Evolutionary conservation across 1,140 invertebrate species (phyloP).

Genomic region (Drosophila rufa): DNA sequence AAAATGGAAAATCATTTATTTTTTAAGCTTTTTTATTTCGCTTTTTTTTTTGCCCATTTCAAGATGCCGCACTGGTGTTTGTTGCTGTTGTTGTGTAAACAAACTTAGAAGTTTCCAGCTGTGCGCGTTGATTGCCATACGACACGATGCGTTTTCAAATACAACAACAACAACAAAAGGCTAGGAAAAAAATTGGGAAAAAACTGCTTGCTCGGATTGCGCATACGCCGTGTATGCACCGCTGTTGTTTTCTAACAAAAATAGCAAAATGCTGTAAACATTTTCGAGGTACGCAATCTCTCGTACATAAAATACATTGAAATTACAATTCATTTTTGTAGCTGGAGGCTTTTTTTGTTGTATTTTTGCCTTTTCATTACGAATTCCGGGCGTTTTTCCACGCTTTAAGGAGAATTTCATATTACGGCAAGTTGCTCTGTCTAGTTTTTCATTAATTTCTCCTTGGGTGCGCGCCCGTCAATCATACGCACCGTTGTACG

Average conservation of each 20-base stretch:
- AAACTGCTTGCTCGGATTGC: slow-evolving; percentile 43
- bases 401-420: slow-evolving; percentile 66
- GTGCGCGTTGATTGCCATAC: slow-evolving; percentile 75
- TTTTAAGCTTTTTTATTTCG: slow-evolving; percentile 1
- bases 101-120: slow-evolving; percentile 78
- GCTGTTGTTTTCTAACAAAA: slow-evolving; percentile 51
- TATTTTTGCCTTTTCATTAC: slow-evolving; percentile 62
- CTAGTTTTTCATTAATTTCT: slow-evolving; percentile 51
- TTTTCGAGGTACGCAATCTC: slow-evolving; percentile 48
- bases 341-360: slow-evolving; percentile 5
- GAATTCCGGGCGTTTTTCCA: slow-evolving; percentile 65
- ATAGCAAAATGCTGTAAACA: slow-evolving; percentile 71
- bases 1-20: slow-evolving; percentile 44
- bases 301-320: slow-evolving; percentile 54
- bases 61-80: slow-evolving; percentile 38
- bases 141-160: slow-evolving; percentile 81
- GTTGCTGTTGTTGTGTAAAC: slow-evolving; percentile 54
- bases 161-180: slow-evolving; percentile 33
- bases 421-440: slow-evolving; percentile 44
- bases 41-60: slow-evolving; percentile 47
- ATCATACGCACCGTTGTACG: slow-evolving; percentile 66
- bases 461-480: slow-evolving; percentile 51
- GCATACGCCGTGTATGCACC: slow-evolving; percentile 55
- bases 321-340: slow-evolving; percentile 64
- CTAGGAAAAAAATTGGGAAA: slow-evolving; percentile 21